Percentiles rank a stretch among this genome's conserved stretches.
These are phyloP conservation scores for Amphiprion percula DNA, from an alignment of 2,113 vertebrate genomes.

Conservation along the genomic window DNA sequence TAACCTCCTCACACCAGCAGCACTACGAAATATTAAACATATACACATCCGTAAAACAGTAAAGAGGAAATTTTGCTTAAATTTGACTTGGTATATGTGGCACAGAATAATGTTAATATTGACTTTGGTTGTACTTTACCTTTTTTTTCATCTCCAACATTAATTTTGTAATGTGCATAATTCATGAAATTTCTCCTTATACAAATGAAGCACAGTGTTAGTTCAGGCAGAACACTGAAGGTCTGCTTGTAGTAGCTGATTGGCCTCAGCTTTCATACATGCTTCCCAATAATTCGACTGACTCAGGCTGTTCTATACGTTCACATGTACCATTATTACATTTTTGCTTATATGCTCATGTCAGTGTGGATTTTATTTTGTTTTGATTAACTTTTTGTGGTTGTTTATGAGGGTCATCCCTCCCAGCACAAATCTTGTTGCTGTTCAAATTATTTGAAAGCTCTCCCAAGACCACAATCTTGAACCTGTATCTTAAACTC, in stretches of 20 bases:
- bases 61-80: background rate
- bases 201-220: no score
- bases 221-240: background rate
- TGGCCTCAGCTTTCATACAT: background rate
- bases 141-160: no score
- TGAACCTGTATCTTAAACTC: no score
- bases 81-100: background rate
- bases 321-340: background rate
- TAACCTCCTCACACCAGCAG: background rate
- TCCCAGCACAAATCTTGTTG: no score
- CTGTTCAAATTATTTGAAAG: no score
- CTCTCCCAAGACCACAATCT: no score
- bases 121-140: background rate
- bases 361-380: no score
- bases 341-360: background rate
- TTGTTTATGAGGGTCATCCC: no score
- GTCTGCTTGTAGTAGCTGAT: background rate
- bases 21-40: constrained; percentile 4
- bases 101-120: background rate
- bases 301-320: background rate
- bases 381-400: no score
- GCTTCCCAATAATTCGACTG: background rate
- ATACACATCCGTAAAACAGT: background rate
- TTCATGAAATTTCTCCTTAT: no score
- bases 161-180: no score